A percentile compares a stretch with the other conserved stretches of the same genome.
Conservation (phyloP, 2,113 vertebrate species). For the Notarius quadriscutis region DNA sequence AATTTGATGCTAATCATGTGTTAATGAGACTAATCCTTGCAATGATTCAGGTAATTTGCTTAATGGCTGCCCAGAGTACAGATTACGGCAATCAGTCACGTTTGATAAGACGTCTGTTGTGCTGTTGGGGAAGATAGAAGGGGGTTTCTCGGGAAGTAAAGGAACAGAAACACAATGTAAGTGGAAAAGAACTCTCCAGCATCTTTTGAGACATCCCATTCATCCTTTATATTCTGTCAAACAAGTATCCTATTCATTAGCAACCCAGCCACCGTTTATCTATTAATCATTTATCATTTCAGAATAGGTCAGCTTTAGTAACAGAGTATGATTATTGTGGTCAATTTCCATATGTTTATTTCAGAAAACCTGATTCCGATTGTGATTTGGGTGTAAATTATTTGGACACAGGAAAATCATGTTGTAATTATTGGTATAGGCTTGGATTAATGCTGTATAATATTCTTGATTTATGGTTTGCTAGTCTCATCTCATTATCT, state of each 20-base stretch:
- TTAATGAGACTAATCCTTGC: slow-evolving; percentile 99
- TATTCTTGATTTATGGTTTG: not conserved
- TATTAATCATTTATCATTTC: slow-evolving; percentile 14
- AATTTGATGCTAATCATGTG: slow-evolving; percentile 99
- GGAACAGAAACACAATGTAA: slow-evolving; percentile 56
- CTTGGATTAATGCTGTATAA: not conserved
- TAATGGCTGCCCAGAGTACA: slow-evolving; percentile 99
- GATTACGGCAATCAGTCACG: slow-evolving; percentile 99
- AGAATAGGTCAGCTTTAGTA: not conserved
- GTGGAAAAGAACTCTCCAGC: slow-evolving; percentile 40
- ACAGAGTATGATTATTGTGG: not conserved
- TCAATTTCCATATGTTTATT: not conserved
- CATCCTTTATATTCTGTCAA: slow-evolving; percentile 14
- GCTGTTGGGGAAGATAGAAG: slow-evolving; percentile 55
- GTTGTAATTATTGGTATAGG: not conserved
- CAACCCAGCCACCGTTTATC: not conserved
- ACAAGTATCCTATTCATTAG: slow-evolving; percentile 1
- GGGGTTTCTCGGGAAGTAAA: slow-evolving; percentile 79
- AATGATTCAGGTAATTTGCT: slow-evolving; percentile 99
- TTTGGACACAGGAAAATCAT: not conserved
- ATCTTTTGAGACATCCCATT: slow-evolving; percentile 8
- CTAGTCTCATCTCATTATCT: no score
- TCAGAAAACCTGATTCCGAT: not conserved
- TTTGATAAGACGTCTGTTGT: slow-evolving; percentile 96
- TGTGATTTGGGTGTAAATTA: not conserved